These are phyloP conservation scores for Nomada goodeniana DNA, from an alignment of 2,888 invertebrate species.

Conservation along the genomic window DNA sequence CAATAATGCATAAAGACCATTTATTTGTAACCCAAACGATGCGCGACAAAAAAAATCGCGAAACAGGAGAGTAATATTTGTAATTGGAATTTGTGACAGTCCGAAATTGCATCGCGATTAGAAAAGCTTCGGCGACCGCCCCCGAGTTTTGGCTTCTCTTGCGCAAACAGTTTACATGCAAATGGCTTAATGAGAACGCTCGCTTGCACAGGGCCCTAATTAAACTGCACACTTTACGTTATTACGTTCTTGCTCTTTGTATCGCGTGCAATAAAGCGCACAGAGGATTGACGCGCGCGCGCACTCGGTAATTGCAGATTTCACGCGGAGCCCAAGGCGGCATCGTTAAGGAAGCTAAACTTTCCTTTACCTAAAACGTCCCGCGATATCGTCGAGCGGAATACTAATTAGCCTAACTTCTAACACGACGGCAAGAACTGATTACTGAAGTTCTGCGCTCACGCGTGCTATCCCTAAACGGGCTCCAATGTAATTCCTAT, in stretches of 20 bases:
- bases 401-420: constrained; percentile 52
- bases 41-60: not conserved
- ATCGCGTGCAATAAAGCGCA: constrained; percentile 33
- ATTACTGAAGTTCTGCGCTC: constrained; percentile 28
- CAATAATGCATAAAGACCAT: not conserved
- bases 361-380: constrained; percentile 48
- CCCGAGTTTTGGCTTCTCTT: not conserved
- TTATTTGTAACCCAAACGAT: not conserved
- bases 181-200: constrained; percentile 44
- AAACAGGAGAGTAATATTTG: constrained; percentile 3
- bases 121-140: not conserved
- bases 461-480: not conserved
- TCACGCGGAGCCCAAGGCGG: constrained; percentile 4
- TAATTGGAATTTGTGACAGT: not conserved
- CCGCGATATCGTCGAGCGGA: constrained; percentile 27
- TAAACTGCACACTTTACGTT: constrained; percentile 51
- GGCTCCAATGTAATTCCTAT: no score
- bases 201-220: constrained; percentile 36
- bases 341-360: constrained; percentile 43
- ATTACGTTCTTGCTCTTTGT: constrained; percentile 42
- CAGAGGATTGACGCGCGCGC: constrained; percentile 33
- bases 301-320: constrained; percentile 36
- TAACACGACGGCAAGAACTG: constrained; percentile 34
- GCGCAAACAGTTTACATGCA: constrained; percentile 39
- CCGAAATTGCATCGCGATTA: constrained; percentile 34